Evolutionary conservation across 2,113 vertebrate genomes (phyloP).

Genomic region (human (Homo sapiens)): DNA sequence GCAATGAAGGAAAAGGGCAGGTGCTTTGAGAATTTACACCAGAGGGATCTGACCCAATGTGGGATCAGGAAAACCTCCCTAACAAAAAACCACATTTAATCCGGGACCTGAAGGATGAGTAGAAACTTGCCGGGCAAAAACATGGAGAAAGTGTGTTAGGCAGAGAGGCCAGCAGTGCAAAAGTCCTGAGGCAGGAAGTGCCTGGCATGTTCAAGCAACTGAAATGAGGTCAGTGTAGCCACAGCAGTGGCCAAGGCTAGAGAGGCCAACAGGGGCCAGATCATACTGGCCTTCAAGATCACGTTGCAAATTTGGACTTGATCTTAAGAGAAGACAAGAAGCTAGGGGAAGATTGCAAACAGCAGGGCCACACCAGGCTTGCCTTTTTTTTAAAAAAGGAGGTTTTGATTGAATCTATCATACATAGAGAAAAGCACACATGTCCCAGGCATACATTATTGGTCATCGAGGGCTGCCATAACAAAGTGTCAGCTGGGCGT

Average conservation of each 20-base stretch:
- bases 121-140: background rate
- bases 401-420: fast-evolving
- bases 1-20: background rate
- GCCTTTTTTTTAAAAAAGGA: background rate
- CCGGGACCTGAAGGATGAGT: background rate
- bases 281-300: background rate
- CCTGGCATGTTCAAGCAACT: background rate
- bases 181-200: background rate
- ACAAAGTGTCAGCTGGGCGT: background rate
- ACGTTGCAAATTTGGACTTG: background rate
- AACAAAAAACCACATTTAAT: background rate
- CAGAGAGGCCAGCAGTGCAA: background rate
- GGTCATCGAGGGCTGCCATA: background rate
- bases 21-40: background rate
- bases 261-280: fast-evolving
- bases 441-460: fast-evolving
- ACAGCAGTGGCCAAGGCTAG: background rate
- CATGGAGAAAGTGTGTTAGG: background rate
- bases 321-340: background rate
- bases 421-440: fast-evolving
- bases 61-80: background rate
- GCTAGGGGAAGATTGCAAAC: background rate
- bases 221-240: background rate
- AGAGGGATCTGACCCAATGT: background rate
- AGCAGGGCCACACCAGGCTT: no score